A percentile compares a stretch with the other conserved stretches of the same genome.
Evolutionary conservation across 1,140 invertebrate species (phyloP).

Genomic region (Rhopalosiphum padi): DNA sequence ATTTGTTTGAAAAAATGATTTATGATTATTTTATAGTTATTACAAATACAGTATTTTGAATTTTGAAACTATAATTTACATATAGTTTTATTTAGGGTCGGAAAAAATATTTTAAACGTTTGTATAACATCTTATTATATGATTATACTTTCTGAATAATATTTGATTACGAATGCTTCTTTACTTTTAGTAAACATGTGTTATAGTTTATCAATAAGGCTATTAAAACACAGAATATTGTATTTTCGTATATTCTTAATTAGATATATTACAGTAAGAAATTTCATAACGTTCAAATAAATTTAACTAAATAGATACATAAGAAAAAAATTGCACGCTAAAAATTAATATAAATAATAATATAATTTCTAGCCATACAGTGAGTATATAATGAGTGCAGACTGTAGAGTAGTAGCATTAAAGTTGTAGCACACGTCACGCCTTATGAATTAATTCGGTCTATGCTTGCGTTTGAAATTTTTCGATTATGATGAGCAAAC

Average conservation of each 20-base stretch:
- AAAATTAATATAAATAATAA: too few species aligned
- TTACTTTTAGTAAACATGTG: neutral
- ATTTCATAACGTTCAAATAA: neutral
- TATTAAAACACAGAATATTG: too few species aligned
- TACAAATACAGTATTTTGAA: neutral
- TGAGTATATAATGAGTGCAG: too few species aligned
- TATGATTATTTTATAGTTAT: too few species aligned
- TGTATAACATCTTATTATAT: neutral
- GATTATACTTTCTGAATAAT: too few species aligned
- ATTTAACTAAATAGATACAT: neutral
- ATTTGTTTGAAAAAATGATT: too few species aligned
- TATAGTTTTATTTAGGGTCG: neutral
- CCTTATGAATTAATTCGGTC: neutral
- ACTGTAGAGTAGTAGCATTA: too few species aligned
- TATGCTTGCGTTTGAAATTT: neutral
- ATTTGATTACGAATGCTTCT: neutral
- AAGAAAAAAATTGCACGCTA: too few species aligned
- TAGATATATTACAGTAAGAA: neutral
- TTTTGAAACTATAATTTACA: neutral
- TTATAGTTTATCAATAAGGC: neutral
- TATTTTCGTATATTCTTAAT: too few species aligned
- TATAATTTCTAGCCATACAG: too few species aligned
- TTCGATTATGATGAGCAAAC: neutral
- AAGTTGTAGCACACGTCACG: too few species aligned
- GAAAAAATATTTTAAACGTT: neutral